Evolutionary conservation across 2,797 vertebrate genomes (phyloP).

Genomic region (Tinamus major): DNA sequence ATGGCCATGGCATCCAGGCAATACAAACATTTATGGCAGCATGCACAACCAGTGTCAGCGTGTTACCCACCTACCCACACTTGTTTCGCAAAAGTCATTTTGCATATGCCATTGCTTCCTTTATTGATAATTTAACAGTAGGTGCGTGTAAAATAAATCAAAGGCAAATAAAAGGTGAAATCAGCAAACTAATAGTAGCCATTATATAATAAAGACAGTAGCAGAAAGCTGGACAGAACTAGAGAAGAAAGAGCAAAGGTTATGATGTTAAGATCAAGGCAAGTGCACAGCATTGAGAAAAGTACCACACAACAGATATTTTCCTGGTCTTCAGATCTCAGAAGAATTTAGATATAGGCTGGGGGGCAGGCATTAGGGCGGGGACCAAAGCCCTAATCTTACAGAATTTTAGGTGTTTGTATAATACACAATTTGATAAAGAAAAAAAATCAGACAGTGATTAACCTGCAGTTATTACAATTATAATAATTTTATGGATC

Average conservation of each 20-base stretch:
- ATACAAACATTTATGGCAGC: background rate
- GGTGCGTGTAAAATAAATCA: background rate
- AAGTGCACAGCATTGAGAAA: background rate
- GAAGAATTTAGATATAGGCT: background rate
- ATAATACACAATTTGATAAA: background rate
- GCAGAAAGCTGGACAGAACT: background rate
- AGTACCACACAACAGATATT: background rate
- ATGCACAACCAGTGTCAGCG: background rate
- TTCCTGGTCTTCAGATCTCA: background rate
- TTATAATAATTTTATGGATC: background rate
- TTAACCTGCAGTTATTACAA: background rate
- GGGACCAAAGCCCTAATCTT: background rate
- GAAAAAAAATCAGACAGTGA: background rate
- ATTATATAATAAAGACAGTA: background rate
- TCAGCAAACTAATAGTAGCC: background rate
- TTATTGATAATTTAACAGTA: constrained; percentile 13
- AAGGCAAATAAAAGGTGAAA: background rate
- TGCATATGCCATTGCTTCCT: constrained; percentile 2
- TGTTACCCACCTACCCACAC: background rate
- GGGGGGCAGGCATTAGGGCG: background rate
- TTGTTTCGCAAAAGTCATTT: background rate
- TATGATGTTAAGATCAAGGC: background rate
- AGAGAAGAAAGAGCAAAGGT: background rate
- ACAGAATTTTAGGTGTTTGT: background rate
- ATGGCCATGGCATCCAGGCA: background rate